Evolutionary conservation across 1,140 invertebrate genomes (phyloP).

Genomic region (Polyergus mexicanus): DNA sequence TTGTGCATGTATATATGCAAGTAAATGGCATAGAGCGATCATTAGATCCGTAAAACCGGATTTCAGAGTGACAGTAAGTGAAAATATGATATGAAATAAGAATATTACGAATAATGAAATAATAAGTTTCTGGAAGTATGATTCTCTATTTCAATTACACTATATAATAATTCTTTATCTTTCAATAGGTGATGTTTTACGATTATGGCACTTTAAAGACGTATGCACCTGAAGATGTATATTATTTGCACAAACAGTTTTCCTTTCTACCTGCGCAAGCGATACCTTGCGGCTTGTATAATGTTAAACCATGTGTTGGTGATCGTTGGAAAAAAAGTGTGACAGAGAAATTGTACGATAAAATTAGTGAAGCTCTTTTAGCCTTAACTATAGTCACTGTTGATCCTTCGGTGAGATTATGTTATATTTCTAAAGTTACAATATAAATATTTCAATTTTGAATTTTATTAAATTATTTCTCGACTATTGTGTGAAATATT

Average conservation of each 20-base stretch:
- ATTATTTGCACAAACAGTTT: slow-evolving; percentile 80
- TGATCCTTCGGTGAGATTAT: slow-evolving; percentile 69
- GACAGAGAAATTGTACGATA: slow-evolving; percentile 64
- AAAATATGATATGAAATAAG: not conserved
- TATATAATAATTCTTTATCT: slow-evolving; percentile 41
- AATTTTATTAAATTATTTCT: not conserved
- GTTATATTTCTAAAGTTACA: slow-evolving; percentile 13
- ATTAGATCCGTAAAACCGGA: slow-evolving; percentile 79
- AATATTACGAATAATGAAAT: not conserved
- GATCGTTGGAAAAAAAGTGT: slow-evolving; percentile 72
- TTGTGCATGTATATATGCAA: slow-evolving; percentile 79
- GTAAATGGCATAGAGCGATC: slow-evolving; percentile 82
- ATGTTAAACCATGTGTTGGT: slow-evolving; percentile 73
- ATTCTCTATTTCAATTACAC: not conserved
- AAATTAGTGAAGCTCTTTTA: slow-evolving; percentile 65
- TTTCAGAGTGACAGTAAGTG: slow-evolving; percentile 73
- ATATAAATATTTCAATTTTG: slow-evolving; percentile 15
- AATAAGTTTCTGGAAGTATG: slow-evolving; percentile 8
- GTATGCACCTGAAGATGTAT: slow-evolving; percentile 73
- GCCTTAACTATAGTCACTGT: slow-evolving; percentile 65
- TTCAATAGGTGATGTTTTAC: slow-evolving; percentile 82
- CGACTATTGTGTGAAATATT: not conserved
- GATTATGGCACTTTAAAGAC: slow-evolving; percentile 83
- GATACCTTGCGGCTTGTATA: slow-evolving; percentile 81
- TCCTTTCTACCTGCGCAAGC: slow-evolving; percentile 80